Conservation (phyloP, 2,797 vertebrate species). For the Avahi laniger region DNA sequence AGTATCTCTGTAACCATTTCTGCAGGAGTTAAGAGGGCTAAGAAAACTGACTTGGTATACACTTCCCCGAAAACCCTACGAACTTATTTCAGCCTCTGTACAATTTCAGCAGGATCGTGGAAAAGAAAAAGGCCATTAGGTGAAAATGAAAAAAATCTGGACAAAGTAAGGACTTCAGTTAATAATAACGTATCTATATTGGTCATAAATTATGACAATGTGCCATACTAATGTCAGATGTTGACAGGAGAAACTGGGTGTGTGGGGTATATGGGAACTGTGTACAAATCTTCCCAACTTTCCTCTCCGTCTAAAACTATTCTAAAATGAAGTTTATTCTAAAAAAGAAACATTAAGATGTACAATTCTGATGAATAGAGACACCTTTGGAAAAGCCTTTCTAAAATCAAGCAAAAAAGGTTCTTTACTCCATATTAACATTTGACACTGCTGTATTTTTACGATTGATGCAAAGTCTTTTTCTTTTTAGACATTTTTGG, state of each 20-base stretch:
- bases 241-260: neutral
- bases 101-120: neutral
- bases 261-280: neutral
- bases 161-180: neutral
- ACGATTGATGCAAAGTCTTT: neutral
- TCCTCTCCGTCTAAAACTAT: neutral
- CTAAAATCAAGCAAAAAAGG: slow-evolving; percentile 28
- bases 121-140: neutral
- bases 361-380: slow-evolving; percentile 6
- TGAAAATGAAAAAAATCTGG: slow-evolving; percentile 30
- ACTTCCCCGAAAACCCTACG: neutral
- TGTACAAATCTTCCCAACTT: neutral
- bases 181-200: neutral
- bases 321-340: neutral
- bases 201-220: neutral
- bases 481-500: slow-evolving; percentile 26
- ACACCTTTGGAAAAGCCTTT: neutral
- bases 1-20: neutral
- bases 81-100: neutral
- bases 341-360: neutral
- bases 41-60: neutral
- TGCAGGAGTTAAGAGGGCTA: neutral
- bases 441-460: neutral
- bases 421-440: slow-evolving; percentile 17
- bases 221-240: neutral